Evolutionary conservation across 2,888 invertebrate species (phyloP), one percentile per base, ranked within the genome.

Genomic region (Camptogramma bilineatum): DNA sequence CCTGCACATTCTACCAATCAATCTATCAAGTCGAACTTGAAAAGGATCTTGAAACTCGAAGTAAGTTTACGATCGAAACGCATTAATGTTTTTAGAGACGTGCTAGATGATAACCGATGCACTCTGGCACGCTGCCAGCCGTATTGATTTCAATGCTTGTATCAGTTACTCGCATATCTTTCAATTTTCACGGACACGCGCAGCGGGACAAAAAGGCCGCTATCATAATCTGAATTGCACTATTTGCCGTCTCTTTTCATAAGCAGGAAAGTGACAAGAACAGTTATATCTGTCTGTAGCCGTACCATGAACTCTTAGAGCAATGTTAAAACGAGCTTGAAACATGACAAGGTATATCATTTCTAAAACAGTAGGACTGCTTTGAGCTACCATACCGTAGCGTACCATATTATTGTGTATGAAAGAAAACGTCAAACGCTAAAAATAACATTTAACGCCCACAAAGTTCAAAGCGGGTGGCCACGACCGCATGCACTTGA

Each of bases 361-460:
- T n/a, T n/a, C n/a, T n/a, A n/a, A n/a, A n/a, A n/a, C n/a, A n/a
- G n/a, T n/a, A n/a, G n/a, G n/a, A n/a, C n/a, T n/a, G n/a, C n/a
- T n/a, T n/a, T n/a, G n/a, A n/a, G n/a, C n/a, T n/a, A n/a, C n/a
- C n/a, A n/a, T n/a, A n/a, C n/a, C n/a, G n/a, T n/a, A n/a, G n/a
- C n/a, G n/a, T n/a, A n/a, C 34, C 1, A 39, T 13, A 39, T 13
- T 39, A 13, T 13, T 39, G 34, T 39, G 34, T 13, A 39, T 39
- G 17, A 44, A 44, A 44, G 17, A 44, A 44, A 44, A 47, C 47
- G 21, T 47, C 0, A 13, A 19, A 47, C 19, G 44, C 53, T 9
- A 21, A 54, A 54, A 24, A 44, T 44, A 44, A 17, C 39, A 42
- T 42, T n/a, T n/a, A 7, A 54, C 58, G 51, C 51, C 42, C 51